These are phyloP conservation scores for Stenurella melanura DNA, from an alignment of 2,888 invertebrate genomes.

Conservation along the genomic window DNA sequence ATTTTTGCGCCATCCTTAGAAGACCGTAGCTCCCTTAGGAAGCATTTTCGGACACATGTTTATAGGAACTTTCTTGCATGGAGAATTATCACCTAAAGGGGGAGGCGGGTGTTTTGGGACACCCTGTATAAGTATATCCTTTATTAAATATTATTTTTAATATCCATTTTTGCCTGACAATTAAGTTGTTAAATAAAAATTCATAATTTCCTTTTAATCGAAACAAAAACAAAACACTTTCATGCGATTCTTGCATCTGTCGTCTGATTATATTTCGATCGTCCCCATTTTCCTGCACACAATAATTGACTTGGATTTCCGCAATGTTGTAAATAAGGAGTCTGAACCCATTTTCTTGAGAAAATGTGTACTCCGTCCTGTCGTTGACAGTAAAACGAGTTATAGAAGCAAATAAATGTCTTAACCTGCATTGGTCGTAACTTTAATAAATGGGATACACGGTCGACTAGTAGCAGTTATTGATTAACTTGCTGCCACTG, in stretches of 20 bases:
- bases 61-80: too few species aligned
- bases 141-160: too few species aligned
- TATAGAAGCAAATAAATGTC: constrained; percentile 3
- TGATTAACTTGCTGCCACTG: background rate
- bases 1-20: too few species aligned
- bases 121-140: too few species aligned
- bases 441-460: background rate
- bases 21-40: too few species aligned
- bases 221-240: too few species aligned
- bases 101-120: too few species aligned
- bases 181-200: too few species aligned
- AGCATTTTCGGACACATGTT: too few species aligned
- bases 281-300: background rate
- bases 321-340: background rate
- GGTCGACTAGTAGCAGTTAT: background rate
- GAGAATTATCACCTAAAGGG: too few species aligned
- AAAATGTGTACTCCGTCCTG: background rate
- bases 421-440: background rate
- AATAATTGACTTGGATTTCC: background rate
- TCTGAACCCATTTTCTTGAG: background rate
- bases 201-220: too few species aligned
- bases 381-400: background rate
- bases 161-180: too few species aligned
- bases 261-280: background rate
- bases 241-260: background rate